Evolutionary conservation across 2,113 vertebrate genomes (phyloP).

Genomic region (Ictalurus punctatus): DNA sequence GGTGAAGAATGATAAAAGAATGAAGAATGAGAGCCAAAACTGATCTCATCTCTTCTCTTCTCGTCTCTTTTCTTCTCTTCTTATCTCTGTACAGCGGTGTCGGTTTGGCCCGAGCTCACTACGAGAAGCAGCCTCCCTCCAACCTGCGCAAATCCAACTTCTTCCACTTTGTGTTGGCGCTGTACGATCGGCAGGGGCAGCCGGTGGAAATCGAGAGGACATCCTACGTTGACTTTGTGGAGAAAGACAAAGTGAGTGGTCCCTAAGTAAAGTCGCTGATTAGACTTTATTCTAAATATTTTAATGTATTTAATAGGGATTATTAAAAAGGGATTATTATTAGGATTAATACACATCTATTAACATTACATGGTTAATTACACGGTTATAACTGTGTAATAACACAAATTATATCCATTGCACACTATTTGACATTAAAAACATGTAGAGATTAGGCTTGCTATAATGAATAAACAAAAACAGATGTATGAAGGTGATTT

Average conservation of each 20-base stretch:
- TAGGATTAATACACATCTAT: not conserved
- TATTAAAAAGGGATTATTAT: too few species aligned
- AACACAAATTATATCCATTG: not conserved
- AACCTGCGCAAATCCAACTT: conserved; percentile 97
- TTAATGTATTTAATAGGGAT: not conserved
- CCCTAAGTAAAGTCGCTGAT: not conserved
- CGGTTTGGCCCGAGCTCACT: conserved; percentile 90
- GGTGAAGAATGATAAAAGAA: not conserved
- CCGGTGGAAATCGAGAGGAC: conserved; percentile 96
- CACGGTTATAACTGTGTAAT: conserved; percentile 10
- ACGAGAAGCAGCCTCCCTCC: conserved; percentile 96
- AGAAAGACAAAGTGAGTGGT: conserved; percentile 87
- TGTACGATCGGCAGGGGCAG: conserved; percentile 95
- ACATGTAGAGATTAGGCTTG: not conserved
- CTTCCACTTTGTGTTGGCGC: conserved; percentile 96
- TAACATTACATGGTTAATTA: not conserved
- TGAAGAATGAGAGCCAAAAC: conserved; percentile 35
- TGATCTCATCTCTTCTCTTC: not conserved
- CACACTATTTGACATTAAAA: not conserved
- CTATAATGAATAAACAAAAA: not conserved
- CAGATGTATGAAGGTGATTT: not conserved
- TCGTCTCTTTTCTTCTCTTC: conserved; percentile 11
- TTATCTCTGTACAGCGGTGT: conserved; percentile 77
- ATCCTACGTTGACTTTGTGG: conserved; percentile 94
- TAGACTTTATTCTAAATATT: not conserved